Conservation (phyloP, 2,888 invertebrate genomes). For the Aleiodes leptofemur region DNA sequence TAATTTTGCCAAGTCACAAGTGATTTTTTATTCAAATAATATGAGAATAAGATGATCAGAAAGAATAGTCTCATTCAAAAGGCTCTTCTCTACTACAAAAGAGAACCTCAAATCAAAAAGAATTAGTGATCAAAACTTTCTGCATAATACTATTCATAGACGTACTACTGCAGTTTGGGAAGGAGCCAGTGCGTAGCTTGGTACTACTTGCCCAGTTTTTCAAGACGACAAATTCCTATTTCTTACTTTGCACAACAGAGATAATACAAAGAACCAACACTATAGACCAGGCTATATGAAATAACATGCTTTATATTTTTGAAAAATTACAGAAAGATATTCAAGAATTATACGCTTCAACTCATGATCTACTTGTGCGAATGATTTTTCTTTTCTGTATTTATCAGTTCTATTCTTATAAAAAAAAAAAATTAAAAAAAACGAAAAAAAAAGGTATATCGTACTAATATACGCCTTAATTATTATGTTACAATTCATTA, state of each 20-base stretch:
- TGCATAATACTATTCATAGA: conserved; percentile 2
- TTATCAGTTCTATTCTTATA: neutral
- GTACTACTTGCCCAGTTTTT: too few relatives aligned
- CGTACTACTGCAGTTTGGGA: neutral
- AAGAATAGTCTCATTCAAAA: conserved; percentile 64
- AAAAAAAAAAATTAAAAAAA: neutral
- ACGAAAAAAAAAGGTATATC: neutral
- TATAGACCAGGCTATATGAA: conserved; percentile 69
- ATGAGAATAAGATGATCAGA: conserved; percentile 68
- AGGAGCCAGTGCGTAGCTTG: too few relatives aligned
- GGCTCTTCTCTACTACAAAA: conserved; percentile 69
- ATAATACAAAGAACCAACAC: conserved; percentile 60
- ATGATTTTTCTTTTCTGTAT: conserved; percentile 58
- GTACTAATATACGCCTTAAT: neutral
- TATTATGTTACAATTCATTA: neutral
- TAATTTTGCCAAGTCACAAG: neutral
- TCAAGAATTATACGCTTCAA: conserved; percentile 64
- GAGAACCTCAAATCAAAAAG: conserved; percentile 41
- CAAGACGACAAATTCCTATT: neutral
- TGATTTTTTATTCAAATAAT: neutral
- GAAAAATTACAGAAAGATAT: conserved; percentile 67
- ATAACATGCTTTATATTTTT: conserved; percentile 67
- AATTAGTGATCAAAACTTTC: conserved; percentile 10
- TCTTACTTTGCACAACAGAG: conserved; percentile 42
- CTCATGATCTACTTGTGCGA: conserved; percentile 63